Conservation (phyloP, 2,888 invertebrate species). For the Troglohyphantes excavatus region DNA sequence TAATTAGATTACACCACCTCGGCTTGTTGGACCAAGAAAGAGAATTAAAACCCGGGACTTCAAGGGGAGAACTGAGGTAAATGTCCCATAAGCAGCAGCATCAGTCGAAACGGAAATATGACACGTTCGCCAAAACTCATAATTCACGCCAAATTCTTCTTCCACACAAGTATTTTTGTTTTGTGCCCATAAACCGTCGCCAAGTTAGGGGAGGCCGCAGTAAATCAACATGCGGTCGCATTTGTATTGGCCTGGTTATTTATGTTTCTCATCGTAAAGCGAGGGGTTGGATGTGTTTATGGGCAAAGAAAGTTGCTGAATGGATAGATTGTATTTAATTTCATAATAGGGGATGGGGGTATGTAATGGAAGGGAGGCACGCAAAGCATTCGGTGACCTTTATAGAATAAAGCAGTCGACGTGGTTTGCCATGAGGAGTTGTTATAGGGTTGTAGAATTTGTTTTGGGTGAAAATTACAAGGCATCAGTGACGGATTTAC, state of each 20-base stretch:
- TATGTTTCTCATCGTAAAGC: background rate
- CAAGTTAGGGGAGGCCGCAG: background rate
- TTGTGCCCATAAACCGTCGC: conserved; percentile 18
- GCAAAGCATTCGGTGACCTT: too few relatives aligned
- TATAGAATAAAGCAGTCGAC: too few relatives aligned
- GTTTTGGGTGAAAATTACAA: too few relatives aligned
- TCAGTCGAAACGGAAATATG: conserved; percentile 5
- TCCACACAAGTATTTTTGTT: background rate
- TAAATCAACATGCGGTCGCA: background rate
- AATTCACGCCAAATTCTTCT: background rate
- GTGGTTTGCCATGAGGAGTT: too few relatives aligned
- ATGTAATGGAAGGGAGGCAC: too few relatives aligned
- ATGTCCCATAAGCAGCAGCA: conserved; percentile 49
- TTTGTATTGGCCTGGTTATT: background rate
- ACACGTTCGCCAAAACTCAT: background rate
- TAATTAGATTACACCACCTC: conserved; percentile 57
- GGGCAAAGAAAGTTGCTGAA: background rate
- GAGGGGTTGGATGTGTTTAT: background rate
- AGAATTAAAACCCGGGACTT: conserved; percentile 14
- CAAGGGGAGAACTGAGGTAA: conserved; percentile 13
- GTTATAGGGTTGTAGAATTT: too few relatives aligned
- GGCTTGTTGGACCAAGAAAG: background rate
- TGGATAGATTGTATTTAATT: conserved; percentile 4
- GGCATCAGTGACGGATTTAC: too few relatives aligned
- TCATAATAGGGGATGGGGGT: background rate